Base-by-base conservation (phyloP, 2,113 vertebrate species). In the Opisthocomus hoazin region DNA sequence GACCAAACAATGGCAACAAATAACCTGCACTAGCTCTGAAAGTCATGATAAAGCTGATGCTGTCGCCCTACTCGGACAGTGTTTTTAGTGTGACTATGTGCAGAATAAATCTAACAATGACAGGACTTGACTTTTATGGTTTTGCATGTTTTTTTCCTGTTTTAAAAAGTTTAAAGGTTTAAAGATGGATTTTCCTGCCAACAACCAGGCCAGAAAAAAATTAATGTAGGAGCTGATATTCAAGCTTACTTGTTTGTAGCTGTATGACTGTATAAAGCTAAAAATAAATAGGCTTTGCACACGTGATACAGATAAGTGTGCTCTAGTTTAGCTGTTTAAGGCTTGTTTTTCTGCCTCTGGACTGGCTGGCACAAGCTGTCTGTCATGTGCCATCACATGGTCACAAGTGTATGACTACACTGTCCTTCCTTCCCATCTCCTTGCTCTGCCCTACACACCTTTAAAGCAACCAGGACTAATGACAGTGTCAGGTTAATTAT, bases 241-340 rank as follows among this genome's bases (percentile, higher is more conserved):
- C 71, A 43, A 78, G 37, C 60, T 74, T 80, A 24, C 46, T 94
- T 87, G 29, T 90, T 85, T 75, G 71, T 61, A 90, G 54, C 56
- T 60, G 13, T 50, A 30, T 89, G 88, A 92, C 73, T 94, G 71
- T 50, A 89, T n/a, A 75, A 60, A 87, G 66, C 86, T 92, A 96
- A 92, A 92, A 96, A 89, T 92, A 97, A 89, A 79, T 3, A 41
- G 41, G 53, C 41, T 90, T 93, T 73, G 80, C 87, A 30, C 77
- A 91, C 1, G 11, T 64, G 78, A 71, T 27, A 54, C 22, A 87
- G 87, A 84, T 60, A 82, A 94, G 46, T 12, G 45, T 93, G 91
- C 57, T 87, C 77, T 86, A 70, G 92, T 94, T 90, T 75, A 96
- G 69, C 65, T 87, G 26, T 81, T 89, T 50, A 48, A 64, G 57